These are phyloP conservation scores for Cavia aperea DNA, from an alignment of 2,113 vertebrate species.

Conservation along the genomic window DNA sequence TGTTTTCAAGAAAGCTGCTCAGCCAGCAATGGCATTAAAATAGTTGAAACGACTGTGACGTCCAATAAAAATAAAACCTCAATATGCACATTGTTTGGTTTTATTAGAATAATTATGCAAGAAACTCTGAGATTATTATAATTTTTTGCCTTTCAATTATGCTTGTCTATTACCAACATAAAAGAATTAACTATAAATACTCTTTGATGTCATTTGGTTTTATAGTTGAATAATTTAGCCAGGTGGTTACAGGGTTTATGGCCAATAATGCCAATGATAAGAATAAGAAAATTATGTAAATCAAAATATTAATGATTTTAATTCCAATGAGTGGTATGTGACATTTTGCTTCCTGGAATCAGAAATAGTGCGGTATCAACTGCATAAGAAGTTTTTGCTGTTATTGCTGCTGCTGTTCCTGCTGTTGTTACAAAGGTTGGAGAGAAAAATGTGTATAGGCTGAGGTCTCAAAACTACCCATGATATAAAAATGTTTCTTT, in stretches of 20 bases:
- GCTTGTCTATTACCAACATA: neutral
- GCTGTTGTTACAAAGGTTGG: neutral
- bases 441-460: neutral
- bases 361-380: neutral
- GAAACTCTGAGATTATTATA: neutral
- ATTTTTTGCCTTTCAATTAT: neutral
- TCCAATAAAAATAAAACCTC: conserved; percentile 7
- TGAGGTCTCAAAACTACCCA: neutral
- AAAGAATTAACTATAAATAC: conserved; percentile 1
- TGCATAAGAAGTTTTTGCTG: neutral
- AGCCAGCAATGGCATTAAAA: neutral
- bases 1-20: neutral
- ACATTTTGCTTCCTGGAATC: neutral
- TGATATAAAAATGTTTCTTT: conserved; percentile 9
- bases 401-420: neutral
- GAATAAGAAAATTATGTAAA: neutral
- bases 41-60: neutral
- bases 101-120: conserved; percentile 39
- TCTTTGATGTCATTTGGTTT: conserved; percentile 8
- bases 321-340: neutral
- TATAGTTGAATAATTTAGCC: neutral
- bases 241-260: neutral
- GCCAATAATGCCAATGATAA: neutral
- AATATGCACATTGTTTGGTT: neutral
- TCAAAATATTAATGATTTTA: conserved; percentile 13